phyloP scores from a whole-genome alignment of 30 jellyfish, hydroid and myxozoan species.

The Nemopilema nomurai region DNA sequence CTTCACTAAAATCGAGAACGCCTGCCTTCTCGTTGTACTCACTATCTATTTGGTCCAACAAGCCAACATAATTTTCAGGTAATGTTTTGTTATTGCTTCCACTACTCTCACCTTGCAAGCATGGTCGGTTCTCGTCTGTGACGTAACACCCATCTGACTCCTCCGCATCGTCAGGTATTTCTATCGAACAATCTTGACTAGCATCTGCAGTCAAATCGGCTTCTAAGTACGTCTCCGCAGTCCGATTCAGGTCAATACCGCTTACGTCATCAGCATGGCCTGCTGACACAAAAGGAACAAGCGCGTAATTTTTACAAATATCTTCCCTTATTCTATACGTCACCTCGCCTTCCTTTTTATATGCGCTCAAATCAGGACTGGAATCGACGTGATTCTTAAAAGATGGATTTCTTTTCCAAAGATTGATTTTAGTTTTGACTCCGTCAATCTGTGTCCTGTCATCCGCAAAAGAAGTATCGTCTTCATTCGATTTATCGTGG shows the following conservation, averaged over 20 bases:
- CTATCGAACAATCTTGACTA: neutral
- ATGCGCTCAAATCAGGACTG: conserved; percentile 1
- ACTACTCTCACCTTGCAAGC: too few relatives aligned
- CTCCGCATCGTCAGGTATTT: conserved; percentile 1
- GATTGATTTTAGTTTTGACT: neutral
- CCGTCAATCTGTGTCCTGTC: too few relatives aligned
- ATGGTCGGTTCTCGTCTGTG: too few relatives aligned
- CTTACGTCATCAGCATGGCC: neutral
- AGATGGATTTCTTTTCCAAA: conserved; percentile 49
- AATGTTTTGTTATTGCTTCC: neutral
- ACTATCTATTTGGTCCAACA: neutral
- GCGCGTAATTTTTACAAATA: conserved; percentile 4
- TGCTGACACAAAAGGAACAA: conserved; percentile 23
- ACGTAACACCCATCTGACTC: neutral
- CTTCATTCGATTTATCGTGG: neutral
- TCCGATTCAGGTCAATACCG: neutral
- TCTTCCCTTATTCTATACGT: conserved; percentile 4
- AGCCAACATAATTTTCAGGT: neutral
- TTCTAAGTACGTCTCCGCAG: neutral
- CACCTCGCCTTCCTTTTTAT: neutral
- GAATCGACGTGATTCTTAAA: conserved; percentile 2
- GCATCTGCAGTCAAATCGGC: neutral
- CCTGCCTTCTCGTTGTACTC: neutral
- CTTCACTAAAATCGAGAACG: neutral
- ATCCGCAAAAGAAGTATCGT: neutral